These are phyloP conservation scores for Ylistrum balloti DNA, from an alignment of 1,140 invertebrate species.

Conservation along the genomic window DNA sequence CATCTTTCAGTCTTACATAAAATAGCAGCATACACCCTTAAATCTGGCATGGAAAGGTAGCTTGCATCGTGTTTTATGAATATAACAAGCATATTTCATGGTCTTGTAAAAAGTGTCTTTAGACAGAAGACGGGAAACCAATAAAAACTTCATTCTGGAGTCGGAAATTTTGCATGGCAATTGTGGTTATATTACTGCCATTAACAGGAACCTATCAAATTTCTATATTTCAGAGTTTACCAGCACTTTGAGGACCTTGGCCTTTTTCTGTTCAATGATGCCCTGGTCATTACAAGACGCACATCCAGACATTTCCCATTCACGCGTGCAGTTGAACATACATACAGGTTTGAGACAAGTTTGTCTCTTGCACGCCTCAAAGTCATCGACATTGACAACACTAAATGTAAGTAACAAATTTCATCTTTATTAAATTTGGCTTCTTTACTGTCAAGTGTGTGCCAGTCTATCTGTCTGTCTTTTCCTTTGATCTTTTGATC, in stretches of 20 bases:
- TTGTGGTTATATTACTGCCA: not conserved
- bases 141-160: no score
- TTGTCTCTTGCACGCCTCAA: constrained; percentile 66
- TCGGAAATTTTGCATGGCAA: not conserved
- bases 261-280: constrained; percentile 78
- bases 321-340: constrained; percentile 71
- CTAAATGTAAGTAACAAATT: constrained; percentile 73
- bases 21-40: no score
- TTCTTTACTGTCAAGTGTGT: no score
- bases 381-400: constrained; percentile 75
- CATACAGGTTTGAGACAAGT: constrained; percentile 74
- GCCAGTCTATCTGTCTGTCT: no score
- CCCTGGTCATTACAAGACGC: constrained; percentile 73
- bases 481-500: no score
- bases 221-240: constrained; percentile 69
- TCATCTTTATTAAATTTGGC: no score
- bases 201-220: not conserved
- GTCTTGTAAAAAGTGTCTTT: no score
- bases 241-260: constrained; percentile 75
- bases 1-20: no score
- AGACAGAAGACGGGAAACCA: no score
- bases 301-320: constrained; percentile 76
- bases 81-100: no score
- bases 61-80: no score
- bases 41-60: no score